Evolutionary conservation across 2,888 invertebrate species (phyloP).

Genomic region (Laothoe populi): DNA sequence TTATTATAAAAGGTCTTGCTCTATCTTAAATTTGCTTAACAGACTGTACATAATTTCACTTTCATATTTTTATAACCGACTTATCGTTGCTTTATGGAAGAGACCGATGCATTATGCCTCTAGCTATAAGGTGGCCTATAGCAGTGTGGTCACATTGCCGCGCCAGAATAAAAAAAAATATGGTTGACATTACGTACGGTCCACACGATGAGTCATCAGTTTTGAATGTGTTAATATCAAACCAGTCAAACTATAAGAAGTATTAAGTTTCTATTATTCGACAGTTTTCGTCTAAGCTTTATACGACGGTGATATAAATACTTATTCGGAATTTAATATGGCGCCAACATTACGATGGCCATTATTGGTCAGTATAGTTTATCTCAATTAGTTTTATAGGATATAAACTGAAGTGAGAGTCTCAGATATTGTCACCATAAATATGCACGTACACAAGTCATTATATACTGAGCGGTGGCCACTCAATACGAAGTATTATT

Average conservation of each 20-base stretch:
- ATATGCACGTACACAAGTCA: conserved; percentile 23
- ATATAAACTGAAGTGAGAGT: conserved; percentile 28
- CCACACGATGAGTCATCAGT: conserved; percentile 10
- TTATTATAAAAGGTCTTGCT: conserved; percentile 4
- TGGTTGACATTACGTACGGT: conserved; percentile 5
- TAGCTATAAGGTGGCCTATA: conserved; percentile 12
- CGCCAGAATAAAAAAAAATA: no score
- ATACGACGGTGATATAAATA: conserved; percentile 10
- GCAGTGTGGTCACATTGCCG: no score
- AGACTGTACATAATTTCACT: conserved; percentile 12
- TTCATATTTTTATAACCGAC: conserved; percentile 3
- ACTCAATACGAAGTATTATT: conserved; percentile 23
- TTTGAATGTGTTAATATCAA: conserved; percentile 8
- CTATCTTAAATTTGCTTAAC: conserved; percentile 23
- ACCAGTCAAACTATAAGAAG: conserved; percentile 22
- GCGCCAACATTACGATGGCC: conserved; percentile 28
- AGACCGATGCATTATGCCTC: conserved; percentile 3
- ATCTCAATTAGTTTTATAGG: conserved; percentile 30
- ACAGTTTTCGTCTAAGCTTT: conserved; percentile 14
- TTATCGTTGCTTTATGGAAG: neutral
- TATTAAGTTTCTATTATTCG: conserved; percentile 24
- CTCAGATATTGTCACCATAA: conserved; percentile 27
- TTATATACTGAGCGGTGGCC: conserved; percentile 12
- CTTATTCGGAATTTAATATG: conserved; percentile 28
- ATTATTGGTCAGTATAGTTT: conserved; percentile 29